Percentiles rank a stretch among this genome's conserved stretches.
Conservation (phyloP, 1,140 invertebrate species). For the Eriosoma lanigerum region DNA sequence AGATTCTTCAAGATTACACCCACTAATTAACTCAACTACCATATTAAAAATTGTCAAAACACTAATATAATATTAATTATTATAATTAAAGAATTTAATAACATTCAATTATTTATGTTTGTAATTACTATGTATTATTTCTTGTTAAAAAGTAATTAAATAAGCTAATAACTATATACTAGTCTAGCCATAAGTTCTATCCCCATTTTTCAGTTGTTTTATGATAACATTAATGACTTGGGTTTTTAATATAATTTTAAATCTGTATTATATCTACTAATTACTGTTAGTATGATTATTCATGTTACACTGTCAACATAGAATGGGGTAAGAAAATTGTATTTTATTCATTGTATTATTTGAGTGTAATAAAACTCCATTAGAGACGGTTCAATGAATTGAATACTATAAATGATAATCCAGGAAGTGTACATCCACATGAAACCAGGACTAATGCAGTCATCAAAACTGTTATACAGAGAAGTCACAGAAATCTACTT, state of each 20-base stretch:
- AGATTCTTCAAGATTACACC: no score
- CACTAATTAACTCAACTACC: no score
- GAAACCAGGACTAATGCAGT: slow-evolving; percentile 7
- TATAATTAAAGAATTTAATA: no score
- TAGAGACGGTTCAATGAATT: background rate
- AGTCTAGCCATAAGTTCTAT: background rate
- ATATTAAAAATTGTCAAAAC: no score
- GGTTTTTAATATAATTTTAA: background rate
- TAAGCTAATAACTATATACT: no score
- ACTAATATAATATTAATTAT: no score
- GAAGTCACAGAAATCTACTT: background rate
- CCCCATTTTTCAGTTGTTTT: slow-evolving; percentile 2
- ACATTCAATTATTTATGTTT: no score
- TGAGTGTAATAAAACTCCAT: background rate
- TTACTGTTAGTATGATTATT: background rate
- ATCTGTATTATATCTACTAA: background rate
- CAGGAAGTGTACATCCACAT: background rate
- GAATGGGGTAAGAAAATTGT: background rate
- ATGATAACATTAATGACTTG: no score
- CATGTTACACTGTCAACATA: background rate
- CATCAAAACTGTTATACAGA: slow-evolving; percentile 2
- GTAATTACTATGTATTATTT: no score
- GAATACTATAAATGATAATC: slow-evolving; percentile 10
- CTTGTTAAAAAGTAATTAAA: no score
- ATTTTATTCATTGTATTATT: background rate